Evolutionary conservation across 2,888 invertebrate species (phyloP).

Genomic region (Drosophila koepferae): DNA sequence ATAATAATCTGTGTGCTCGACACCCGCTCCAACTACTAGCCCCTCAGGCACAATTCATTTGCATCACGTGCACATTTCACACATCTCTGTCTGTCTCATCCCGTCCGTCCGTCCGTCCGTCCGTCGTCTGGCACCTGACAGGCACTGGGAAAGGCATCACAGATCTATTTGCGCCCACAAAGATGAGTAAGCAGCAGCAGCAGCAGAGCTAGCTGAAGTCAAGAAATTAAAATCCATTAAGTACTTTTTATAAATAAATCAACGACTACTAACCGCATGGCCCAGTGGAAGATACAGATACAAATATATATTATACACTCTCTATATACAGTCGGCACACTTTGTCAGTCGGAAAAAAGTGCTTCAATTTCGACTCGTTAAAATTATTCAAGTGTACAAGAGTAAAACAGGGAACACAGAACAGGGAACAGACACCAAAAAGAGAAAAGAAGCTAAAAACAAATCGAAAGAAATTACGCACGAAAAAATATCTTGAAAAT

Average conservation of each 20-base stretch:
- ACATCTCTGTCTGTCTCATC: slow-evolving; percentile 30
- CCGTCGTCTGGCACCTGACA: slow-evolving; percentile 71
- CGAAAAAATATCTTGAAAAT: slow-evolving; percentile 80
- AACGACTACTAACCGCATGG: slow-evolving; percentile 78
- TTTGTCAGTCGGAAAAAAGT: slow-evolving; percentile 43
- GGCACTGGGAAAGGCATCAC: slow-evolving; percentile 21
- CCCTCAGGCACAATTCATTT: slow-evolving; percentile 32
- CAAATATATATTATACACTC: neutral
- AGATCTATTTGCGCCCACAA: slow-evolving; percentile 52
- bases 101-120: neutral
- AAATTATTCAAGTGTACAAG: slow-evolving; percentile 75
- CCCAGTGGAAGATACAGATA: slow-evolving; percentile 61
- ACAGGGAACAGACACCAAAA: slow-evolving; percentile 11
- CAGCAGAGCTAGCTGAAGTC: slow-evolving; percentile 15
- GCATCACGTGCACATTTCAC: slow-evolving; percentile 66
- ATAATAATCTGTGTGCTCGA: slow-evolving; percentile 54
- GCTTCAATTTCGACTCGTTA: slow-evolving; percentile 69
- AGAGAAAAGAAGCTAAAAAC: slow-evolving; percentile 28
- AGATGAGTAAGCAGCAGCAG: slow-evolving; percentile 37
- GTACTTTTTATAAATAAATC: slow-evolving; percentile 79
- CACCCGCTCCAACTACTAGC: neutral
- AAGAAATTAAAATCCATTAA: slow-evolving; percentile 75
- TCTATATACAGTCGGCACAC: slow-evolving; percentile 42
- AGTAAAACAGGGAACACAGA: slow-evolving; percentile 5
- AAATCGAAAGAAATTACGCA: slow-evolving; percentile 78